Conservation (phyloP, 37 sponge, comb jelly and placozoan species). For the Ianthella basta region DNA sequence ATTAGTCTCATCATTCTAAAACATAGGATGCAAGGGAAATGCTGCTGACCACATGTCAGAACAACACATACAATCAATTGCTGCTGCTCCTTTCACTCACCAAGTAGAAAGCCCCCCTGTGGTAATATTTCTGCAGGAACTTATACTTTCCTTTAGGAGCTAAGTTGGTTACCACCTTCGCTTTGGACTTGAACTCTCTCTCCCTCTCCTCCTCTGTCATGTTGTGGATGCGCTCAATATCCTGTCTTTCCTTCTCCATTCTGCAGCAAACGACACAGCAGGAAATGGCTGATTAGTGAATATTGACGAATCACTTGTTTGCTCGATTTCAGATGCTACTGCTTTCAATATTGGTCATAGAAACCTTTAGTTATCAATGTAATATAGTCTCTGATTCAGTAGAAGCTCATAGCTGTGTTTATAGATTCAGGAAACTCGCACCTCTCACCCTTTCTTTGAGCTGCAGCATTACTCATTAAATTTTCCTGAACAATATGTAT, state of each 20-base stretch:
- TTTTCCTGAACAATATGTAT: too few species aligned
- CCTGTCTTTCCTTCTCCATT: conserved; percentile 78
- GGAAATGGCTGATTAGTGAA: too few species aligned
- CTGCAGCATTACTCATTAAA: too few species aligned
- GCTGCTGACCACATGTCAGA: background rate
- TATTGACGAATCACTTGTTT: background rate
- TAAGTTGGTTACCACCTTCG: conserved; percentile 80
- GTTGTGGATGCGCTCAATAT: conserved; percentile 85
- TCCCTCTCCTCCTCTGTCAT: conserved; percentile 93
- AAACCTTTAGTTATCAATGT: too few species aligned
- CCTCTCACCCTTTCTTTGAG: too few species aligned
- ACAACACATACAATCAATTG: background rate
- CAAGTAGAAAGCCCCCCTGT: conserved; percentile 94
- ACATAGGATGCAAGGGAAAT: background rate
- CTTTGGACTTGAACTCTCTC: conserved; percentile 60
- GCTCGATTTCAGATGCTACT: too few species aligned
- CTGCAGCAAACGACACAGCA: conserved; percentile 23
- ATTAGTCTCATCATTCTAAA: conserved; percentile 60
- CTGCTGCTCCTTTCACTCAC: conserved; percentile 50
- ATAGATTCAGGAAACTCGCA: too few species aligned
- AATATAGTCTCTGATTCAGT: too few species aligned
- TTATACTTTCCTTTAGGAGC: conserved; percentile 90
- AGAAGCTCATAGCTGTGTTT: too few species aligned
- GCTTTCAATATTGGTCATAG: too few species aligned
- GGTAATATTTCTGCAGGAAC: conserved; percentile 99